Percentiles rank a stretch among this genome's conserved stretches.
phyloP scores from a whole-genome alignment of 2,113 vertebrate species.

The Pluvialis apricaria region DNA sequence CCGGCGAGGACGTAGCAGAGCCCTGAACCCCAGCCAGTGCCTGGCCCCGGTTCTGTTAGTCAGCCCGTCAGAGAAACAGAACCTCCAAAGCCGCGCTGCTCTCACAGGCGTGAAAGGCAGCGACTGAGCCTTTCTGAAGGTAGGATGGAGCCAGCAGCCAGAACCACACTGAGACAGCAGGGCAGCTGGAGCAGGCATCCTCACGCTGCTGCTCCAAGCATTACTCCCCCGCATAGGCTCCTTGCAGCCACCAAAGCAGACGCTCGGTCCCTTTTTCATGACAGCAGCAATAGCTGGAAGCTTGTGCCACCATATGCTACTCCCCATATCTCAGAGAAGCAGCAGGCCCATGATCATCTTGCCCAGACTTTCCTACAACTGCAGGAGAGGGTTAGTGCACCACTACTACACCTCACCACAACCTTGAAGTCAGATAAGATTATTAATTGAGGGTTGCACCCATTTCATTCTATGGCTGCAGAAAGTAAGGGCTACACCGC shows the following conservation, averaged over 20 bases:
- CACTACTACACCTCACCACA: not conserved
- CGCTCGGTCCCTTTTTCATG: not conserved
- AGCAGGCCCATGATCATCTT: not conserved
- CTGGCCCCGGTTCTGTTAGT: accelerated
- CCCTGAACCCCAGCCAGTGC: not conserved
- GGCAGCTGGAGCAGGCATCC: not conserved
- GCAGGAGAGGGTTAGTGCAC: not conserved
- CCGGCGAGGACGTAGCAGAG: not conserved
- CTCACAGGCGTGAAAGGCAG: not conserved
- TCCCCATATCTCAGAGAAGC: not conserved
- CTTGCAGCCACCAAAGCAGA: not conserved
- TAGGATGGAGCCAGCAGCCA: not conserved
- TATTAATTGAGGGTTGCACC: not conserved
- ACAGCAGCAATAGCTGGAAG: not conserved
- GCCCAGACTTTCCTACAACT: not conserved
- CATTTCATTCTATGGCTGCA: not conserved
- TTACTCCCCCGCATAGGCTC: not conserved
- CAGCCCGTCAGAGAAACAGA: not conserved
- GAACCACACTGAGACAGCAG: not conserved
- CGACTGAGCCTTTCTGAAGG: not conserved
- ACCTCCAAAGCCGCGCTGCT: not conserved
- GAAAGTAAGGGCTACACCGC: not conserved
- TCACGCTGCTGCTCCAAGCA: not conserved
- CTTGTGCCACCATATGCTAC: not conserved
- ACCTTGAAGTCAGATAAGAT: not conserved